These are phyloP conservation scores for Sycophila texana DNA, from an alignment of 2,888 invertebrate genomes.

Conservation along the genomic window DNA sequence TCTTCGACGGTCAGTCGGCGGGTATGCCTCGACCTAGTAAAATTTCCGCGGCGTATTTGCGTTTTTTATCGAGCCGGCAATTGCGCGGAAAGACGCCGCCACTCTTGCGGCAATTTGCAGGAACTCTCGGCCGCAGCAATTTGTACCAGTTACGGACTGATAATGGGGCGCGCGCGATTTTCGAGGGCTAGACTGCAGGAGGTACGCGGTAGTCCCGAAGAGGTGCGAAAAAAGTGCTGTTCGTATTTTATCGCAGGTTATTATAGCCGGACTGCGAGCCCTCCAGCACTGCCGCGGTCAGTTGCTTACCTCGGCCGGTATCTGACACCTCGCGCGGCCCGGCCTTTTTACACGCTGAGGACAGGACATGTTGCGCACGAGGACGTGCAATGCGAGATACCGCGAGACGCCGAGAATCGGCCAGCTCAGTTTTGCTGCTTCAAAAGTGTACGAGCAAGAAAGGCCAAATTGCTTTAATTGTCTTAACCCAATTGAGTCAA, in stretches of 20 bases:
- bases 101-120: conserved; percentile 35
- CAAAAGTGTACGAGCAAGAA: neutral
- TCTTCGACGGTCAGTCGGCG: neutral
- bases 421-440: conserved; percentile 18
- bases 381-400: neutral
- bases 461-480: conserved; percentile 39
- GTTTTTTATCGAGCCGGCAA: conserved; percentile 44
- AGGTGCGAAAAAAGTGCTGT: conserved; percentile 44
- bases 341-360: too few species aligned
- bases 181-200: neutral
- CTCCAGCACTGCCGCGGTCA: conserved; percentile 47
- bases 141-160: conserved; percentile 45
- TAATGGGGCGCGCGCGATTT: conserved; percentile 41
- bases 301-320: conserved; percentile 12
- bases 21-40: conserved; percentile 8
- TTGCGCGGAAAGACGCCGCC: conserved; percentile 18
- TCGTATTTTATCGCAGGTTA: conserved; percentile 70
- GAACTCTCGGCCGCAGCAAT: conserved; percentile 38
- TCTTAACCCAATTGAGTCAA: conserved; percentile 28
- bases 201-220: conserved; percentile 19
- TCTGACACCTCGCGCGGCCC: conserved; percentile 37
- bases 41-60: conserved; percentile 28
- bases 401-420: conserved; percentile 9
- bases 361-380: too few species aligned
- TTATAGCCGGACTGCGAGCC: conserved; percentile 67